Base-by-base conservation (phyloP, 2,113 vertebrate species). In the Procapra przewalskii region DNA sequence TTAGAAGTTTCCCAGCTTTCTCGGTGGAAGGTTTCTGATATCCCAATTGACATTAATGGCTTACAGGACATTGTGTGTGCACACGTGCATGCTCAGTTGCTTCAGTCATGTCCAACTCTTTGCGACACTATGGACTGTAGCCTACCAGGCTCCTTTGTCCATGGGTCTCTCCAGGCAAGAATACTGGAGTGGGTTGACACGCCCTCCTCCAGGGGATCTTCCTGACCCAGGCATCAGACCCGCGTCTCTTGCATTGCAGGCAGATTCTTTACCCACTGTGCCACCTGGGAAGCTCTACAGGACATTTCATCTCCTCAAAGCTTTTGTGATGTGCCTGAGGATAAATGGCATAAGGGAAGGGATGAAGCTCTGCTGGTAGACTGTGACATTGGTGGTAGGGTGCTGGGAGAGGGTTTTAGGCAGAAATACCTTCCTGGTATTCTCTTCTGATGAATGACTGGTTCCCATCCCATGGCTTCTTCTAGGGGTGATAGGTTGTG, bases 1-100 rank as follows among this genome's bases (percentile, higher is more conserved):
- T 91, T 40, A 79, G 77, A 88, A 90, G n/a, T 48, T 57, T 85
- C 48, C n/a, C 60, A 75, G 43, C 40, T 90, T 90, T 95, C 67
- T 33, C 25, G 5, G 60, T 29, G 15, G n/a, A 95, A 83, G 45
- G 5, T 95, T 91, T 81, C 79, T 81, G 36, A 83, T 89, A 86
- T 60, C 92, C 15, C 36, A 84, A 0, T 71, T 52, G 81, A 33
- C 21, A 5, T 17, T 21, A 67, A 85, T 52, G 77, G 50, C 33
- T 94, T 92, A 50, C 16, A 71, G n/a, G 45, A 43, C 5, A 9
- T 82, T 25, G 67, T 40, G 36, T 75, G n/a, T 25, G 67, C 36
- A 75, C 36, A 40, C 0, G 3, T 23, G 11, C 67, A 40, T 25
- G 10, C 36, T 75, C 36, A 6, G 3, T 75, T 75, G 67, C 67